These are phyloP conservation scores for Nysson spinosus DNA, from an alignment of 2,888 invertebrate species.

Conservation along the genomic window DNA sequence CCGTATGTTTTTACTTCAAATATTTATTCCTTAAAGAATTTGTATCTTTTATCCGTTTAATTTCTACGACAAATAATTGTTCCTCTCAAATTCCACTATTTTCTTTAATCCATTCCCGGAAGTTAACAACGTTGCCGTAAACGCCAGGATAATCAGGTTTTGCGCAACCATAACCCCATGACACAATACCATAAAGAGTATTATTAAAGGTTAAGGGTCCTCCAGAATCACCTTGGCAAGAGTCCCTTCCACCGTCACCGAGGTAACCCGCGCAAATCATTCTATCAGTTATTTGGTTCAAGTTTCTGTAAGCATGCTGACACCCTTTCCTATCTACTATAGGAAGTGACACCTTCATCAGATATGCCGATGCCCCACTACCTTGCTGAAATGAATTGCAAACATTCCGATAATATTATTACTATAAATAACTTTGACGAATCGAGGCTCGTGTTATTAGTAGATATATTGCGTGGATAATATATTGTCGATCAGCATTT, in stretches of 20 bases:
- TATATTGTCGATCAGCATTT: too few species aligned
- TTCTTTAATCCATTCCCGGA: conserved; percentile 62
- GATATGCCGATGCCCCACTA: conserved; percentile 68
- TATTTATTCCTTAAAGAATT: too few species aligned
- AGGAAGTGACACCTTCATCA: conserved; percentile 79
- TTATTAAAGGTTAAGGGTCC: conserved; percentile 78
- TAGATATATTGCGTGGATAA: too few species aligned
- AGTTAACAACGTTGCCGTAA: conserved; percentile 77
- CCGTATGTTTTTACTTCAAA: too few species aligned
- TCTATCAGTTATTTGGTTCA: conserved; percentile 76
- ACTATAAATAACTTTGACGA: background rate
- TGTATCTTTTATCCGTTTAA: too few species aligned
- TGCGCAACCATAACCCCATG: conserved; percentile 80
- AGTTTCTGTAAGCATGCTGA: conserved; percentile 73
- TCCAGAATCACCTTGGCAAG: conserved; percentile 81
- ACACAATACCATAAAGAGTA: conserved; percentile 79
- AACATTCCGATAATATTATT: background rate
- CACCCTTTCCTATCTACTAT: conserved; percentile 77
- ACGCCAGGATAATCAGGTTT: conserved; percentile 79
- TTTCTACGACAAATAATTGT: too few species aligned
- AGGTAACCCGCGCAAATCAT: conserved; percentile 82
- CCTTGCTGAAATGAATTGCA: conserved; percentile 47
- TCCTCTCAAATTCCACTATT: conserved; percentile 27
- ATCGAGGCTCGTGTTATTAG: too few species aligned
- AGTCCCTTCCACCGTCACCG: conserved; percentile 79